Percentiles rank a stretch among this genome's conserved stretches.
Conservation (phyloP, 2,113 vertebrate genomes). For the Protobothrops mucrosquamatus region DNA sequence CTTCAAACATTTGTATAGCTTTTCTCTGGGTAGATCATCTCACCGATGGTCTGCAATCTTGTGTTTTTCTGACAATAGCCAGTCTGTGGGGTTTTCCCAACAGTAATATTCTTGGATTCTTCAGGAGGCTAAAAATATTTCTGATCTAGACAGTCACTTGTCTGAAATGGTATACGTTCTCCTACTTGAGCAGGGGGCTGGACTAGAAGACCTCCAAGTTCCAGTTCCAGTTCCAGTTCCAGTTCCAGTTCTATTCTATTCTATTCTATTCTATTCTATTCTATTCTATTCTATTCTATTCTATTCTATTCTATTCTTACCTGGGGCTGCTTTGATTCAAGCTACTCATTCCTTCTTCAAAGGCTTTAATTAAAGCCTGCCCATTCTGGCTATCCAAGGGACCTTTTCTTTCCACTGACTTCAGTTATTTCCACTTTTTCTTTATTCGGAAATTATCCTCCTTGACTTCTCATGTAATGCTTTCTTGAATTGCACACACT, state of each 20-base stretch:
- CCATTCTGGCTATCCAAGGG: too few species aligned
- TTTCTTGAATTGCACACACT: not conserved
- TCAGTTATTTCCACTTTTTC: not conserved
- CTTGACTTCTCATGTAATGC: not conserved
- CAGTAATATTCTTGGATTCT: not conserved
- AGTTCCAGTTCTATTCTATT: too few species aligned
- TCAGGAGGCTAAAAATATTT: not conserved
- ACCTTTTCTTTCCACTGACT: not conserved
- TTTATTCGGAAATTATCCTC: not conserved
- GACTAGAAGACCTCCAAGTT: too few species aligned
- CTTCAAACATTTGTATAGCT: not conserved
- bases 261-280: too few species aligned
- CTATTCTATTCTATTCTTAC: not conserved
- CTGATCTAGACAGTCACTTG: not conserved
- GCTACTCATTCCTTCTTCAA: not conserved
- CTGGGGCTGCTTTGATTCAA: not conserved
- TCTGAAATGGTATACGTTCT: too few species aligned
- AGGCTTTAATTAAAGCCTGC: too few species aligned
- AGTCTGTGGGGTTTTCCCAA: not conserved
- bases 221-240: too few species aligned
- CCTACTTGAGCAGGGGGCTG: too few species aligned
- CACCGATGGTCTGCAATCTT: not conserved
- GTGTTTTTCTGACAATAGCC: not conserved
- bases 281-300: not conserved
- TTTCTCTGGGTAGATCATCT: not conserved